These are phyloP conservation scores for Polyommatus icarus DNA, from an alignment of 2,888 invertebrate genomes.

Conservation along the genomic window DNA sequence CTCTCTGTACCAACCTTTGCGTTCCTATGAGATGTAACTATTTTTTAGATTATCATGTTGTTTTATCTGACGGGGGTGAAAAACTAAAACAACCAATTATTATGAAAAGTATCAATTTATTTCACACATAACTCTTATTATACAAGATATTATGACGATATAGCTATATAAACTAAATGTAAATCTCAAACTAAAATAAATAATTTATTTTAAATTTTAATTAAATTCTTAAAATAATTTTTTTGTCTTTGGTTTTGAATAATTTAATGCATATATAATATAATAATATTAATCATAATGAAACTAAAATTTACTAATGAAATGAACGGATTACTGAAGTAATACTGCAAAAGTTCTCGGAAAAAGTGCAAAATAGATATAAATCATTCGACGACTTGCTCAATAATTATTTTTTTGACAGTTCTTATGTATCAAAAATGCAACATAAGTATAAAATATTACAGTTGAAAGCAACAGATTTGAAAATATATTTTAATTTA, in stretches of 20 bases:
- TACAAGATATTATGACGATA: background rate
- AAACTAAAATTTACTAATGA: background rate
- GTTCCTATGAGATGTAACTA: too few relatives aligned
- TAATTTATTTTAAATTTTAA: background rate
- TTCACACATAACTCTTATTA: constrained; percentile 1
- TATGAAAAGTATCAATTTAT: constrained; percentile 20
- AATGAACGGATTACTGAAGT: too few relatives aligned
- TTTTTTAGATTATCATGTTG: background rate
- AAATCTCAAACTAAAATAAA: background rate
- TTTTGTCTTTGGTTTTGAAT: background rate
- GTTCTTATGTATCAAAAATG: too few relatives aligned
- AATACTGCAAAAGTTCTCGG: too few relatives aligned
- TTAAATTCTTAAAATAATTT: background rate
- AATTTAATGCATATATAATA: background rate
- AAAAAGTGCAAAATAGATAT: too few relatives aligned
- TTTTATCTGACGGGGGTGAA: background rate
- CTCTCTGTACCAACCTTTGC: too few relatives aligned
- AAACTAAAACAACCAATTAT: background rate
- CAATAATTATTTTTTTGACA: too few relatives aligned
- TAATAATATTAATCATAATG: background rate
- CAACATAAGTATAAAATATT: too few relatives aligned
- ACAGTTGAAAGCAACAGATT: too few relatives aligned
- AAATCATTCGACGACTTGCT: too few relatives aligned
- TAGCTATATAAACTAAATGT: background rate
- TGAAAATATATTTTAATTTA: too few relatives aligned